A percentile compares a stretch with the other conserved stretches of the same genome.
Conservation (phyloP, 2,888 invertebrate species). For the Drosophila koepferae region DNA sequence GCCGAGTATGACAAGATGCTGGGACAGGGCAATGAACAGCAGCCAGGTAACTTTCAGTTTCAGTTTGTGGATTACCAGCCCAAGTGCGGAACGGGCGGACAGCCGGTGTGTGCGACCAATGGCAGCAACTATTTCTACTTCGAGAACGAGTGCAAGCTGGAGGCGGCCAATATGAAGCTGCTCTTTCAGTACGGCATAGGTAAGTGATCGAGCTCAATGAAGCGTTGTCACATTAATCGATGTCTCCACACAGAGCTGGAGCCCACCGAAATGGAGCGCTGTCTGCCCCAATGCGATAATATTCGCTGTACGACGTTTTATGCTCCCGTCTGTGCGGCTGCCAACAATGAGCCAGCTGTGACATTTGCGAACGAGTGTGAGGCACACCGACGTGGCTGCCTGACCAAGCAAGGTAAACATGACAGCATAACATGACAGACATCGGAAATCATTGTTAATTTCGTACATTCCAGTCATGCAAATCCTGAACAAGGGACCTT, state of each 20-base stretch:
- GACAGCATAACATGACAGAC: too few relatives aligned
- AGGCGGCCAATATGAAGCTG: conserved; percentile 59
- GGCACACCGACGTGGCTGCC: conserved; percentile 53
- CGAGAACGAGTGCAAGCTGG: conserved; percentile 64
- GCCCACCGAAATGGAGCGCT: conserved; percentile 54
- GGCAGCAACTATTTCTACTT: conserved; percentile 53
- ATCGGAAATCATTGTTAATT: too few relatives aligned
- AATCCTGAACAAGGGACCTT: conserved; percentile 49
- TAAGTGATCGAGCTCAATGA: conserved; percentile 9
- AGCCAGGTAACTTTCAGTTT: conserved; percentile 40
- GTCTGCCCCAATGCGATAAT: conserved; percentile 46
- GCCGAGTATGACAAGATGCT: conserved; percentile 51
- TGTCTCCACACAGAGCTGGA: conserved; percentile 47
- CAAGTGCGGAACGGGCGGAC: conserved; percentile 48
- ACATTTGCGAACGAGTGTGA: conserved; percentile 65
- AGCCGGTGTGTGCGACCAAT: conserved; percentile 65
- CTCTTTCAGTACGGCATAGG: conserved; percentile 64
- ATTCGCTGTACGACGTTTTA: conserved; percentile 44
- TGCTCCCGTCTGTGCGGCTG: conserved; percentile 54
- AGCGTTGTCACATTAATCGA: neutral
- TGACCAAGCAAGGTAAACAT: conserved; percentile 50
- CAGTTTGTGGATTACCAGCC: conserved; percentile 68
- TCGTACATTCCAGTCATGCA: conserved; percentile 41
- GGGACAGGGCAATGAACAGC: conserved; percentile 2
- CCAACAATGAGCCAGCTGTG: conserved; percentile 14